phyloP scores from a whole-genome alignment of 2,113 vertebrate species.

The Haplochromis vanheusdeni region DNA sequence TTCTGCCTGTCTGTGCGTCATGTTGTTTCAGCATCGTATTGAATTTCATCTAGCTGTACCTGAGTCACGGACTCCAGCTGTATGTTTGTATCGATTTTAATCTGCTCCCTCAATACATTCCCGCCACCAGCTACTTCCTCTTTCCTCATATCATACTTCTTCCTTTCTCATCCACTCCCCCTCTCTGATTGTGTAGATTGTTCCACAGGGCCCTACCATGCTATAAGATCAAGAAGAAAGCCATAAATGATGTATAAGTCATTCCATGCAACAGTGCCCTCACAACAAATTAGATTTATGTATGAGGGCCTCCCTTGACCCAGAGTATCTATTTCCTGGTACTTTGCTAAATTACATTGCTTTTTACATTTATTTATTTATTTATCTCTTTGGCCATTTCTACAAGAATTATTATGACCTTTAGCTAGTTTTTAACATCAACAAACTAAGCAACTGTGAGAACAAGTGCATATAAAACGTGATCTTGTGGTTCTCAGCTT shows the following conservation, averaged over 20 bases:
- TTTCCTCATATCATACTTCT: not conserved
- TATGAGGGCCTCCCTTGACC: conserved; percentile 17
- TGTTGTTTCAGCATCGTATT: conserved; percentile 11
- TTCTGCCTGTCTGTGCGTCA: not conserved
- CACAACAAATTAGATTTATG: conserved; percentile 38
- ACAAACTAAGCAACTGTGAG: not conserved
- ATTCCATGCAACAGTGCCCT: conserved; percentile 8
- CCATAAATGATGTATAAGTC: conserved; percentile 41
- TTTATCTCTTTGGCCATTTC: not conserved
- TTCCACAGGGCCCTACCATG: not conserved
- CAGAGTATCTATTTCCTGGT: conserved; percentile 1
- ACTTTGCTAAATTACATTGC: not conserved
- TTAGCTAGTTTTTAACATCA: not conserved
- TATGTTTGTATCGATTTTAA: conserved; percentile 57
- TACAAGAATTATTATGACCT: not conserved
- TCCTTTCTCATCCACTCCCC: not conserved
- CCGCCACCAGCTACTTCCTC: not conserved
- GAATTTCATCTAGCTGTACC: conserved; percentile 2
- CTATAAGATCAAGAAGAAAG: conserved; percentile 24
- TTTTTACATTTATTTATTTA: not conserved
- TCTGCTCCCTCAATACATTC: conserved; percentile 11
- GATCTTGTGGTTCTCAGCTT: not conserved
- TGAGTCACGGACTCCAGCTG: not conserved
- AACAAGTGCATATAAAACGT: not conserved
- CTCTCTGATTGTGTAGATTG: conserved; percentile 9